Evolutionary conservation across 2,797 vertebrate genomes (phyloP).

Genomic region (Eidolon dupreanum): DNA sequence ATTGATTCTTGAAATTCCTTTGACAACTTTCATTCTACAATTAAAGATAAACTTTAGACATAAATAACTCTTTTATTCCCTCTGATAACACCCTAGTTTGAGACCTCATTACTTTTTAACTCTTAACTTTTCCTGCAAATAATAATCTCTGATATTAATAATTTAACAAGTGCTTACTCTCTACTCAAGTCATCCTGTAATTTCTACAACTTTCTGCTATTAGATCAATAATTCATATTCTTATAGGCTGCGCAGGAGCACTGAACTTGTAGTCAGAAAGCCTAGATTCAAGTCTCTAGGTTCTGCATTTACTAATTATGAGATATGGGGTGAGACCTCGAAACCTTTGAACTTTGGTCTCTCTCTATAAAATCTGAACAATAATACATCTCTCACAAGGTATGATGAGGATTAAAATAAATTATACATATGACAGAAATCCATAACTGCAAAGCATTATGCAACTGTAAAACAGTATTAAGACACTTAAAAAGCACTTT

Average conservation of each 20-base stretch:
- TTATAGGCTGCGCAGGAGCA: not conserved
- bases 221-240: not conserved
- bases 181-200: not conserved
- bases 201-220: not conserved
- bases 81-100: not conserved
- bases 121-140: conserved; percentile 1
- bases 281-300: not conserved
- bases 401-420: not conserved
- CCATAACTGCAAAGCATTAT: not conserved
- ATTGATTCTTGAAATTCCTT: not conserved
- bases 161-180: not conserved
- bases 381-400: not conserved
- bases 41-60: not conserved
- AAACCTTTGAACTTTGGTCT: not conserved
- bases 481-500: conserved; percentile 4
- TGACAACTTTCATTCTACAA: not conserved
- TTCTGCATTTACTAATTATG: not conserved
- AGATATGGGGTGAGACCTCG: not conserved
- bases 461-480: not conserved
- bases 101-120: not conserved
- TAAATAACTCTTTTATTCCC: not conserved
- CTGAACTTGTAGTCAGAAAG: not conserved
- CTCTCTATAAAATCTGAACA: not conserved
- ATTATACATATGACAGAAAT: not conserved
- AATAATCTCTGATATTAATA: not conserved